These are phyloP conservation scores for Sturnira hondurensis DNA, from an alignment of 2,113 vertebrate species.

Conservation along the genomic window DNA sequence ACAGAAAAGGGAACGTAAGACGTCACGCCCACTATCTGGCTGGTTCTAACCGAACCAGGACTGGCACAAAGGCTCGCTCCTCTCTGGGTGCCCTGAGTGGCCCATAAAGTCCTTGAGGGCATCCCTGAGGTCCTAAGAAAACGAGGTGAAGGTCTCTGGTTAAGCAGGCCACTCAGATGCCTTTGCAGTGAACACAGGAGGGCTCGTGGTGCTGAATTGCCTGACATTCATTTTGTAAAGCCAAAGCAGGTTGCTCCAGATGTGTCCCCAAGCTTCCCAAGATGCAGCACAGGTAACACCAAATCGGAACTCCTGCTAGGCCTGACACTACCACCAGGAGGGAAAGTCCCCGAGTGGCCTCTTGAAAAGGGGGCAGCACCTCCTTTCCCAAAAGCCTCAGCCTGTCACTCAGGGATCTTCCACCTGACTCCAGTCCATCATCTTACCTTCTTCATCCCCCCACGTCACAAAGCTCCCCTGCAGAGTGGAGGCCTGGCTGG, in stretches of 20 bases:
- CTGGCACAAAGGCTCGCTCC: background rate
- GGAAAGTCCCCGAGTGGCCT: background rate
- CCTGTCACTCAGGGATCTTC: background rate
- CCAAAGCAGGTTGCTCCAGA: background rate
- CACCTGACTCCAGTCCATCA: background rate
- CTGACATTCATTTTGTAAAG: too few species aligned
- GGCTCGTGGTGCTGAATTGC: rapidly evolving
- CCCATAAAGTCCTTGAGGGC: background rate
- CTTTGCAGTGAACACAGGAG: background rate
- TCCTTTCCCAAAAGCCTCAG: background rate
- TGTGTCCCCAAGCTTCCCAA: background rate
- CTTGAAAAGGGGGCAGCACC: background rate
- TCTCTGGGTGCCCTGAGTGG: background rate
- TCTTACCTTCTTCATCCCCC: background rate
- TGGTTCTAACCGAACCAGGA: background rate
- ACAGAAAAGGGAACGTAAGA: background rate
- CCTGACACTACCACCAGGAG: background rate
- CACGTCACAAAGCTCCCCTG: background rate
- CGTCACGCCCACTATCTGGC: background rate
- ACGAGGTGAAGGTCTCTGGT: rapidly evolving
- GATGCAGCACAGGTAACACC: background rate
- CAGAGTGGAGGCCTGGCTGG: background rate
- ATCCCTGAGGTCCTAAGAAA: background rate
- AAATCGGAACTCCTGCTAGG: background rate
- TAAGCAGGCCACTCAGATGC: background rate